Conservation (phyloP, 53 echinoderm and acorn worm genomes). For the Arbacia lixula region DNA sequence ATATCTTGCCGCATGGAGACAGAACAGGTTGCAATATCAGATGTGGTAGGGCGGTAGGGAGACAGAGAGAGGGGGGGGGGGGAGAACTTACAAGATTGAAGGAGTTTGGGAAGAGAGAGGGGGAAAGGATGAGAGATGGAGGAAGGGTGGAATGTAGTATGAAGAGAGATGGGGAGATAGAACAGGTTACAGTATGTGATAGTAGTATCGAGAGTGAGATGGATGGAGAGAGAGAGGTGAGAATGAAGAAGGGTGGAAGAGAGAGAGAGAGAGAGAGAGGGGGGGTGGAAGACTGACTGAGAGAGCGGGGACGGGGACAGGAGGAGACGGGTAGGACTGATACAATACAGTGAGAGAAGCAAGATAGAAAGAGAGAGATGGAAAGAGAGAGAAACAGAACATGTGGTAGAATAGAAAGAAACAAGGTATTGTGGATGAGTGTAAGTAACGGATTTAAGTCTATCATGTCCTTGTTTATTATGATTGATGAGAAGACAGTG, state of each 20-base stretch:
- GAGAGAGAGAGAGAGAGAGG: not conserved
- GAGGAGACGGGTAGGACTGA: not conserved
- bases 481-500: no score
- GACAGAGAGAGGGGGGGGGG: not conserved
- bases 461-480: no score
- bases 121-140: not conserved
- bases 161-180: not conserved
- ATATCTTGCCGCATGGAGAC: no score
- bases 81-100: not conserved
- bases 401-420: no score
- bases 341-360: not conserved
- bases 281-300: not conserved
- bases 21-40: no score
- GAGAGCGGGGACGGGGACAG: not conserved
- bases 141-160: slow-evolving; percentile 1
- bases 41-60: not conserved
- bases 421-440: no score
- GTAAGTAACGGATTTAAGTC: no score
- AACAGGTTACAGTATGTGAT: slow-evolving; percentile 36
- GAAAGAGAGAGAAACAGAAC: not conserved
- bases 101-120: slow-evolving; percentile 4
- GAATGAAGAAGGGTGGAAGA: not conserved
- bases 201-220: no score
- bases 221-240: not conserved
- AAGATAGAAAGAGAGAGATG: not conserved